These are phyloP conservation scores for Emmelina monodactyla DNA, from an alignment of 2,888 invertebrate genomes.

Conservation along the genomic window DNA sequence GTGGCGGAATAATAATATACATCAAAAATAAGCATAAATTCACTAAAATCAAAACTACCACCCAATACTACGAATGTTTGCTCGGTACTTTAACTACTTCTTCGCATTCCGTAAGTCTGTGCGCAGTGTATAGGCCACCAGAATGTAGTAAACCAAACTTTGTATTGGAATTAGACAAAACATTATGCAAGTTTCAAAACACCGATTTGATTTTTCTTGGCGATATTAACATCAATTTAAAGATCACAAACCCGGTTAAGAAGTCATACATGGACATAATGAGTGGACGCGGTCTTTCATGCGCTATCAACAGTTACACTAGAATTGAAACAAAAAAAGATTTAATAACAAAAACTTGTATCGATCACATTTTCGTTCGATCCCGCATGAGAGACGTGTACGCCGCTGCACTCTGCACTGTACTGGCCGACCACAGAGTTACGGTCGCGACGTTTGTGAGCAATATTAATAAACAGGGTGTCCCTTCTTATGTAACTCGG, in stretches of 20 bases:
- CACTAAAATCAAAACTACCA: constrained; percentile 6
- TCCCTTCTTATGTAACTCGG: too few species aligned
- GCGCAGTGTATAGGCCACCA: constrained; percentile 15
- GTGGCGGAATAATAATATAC: constrained; percentile 16
- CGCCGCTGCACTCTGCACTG: too few species aligned
- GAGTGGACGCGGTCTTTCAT: constrained; percentile 10
- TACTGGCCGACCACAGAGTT: too few species aligned
- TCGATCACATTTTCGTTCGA: too few species aligned
- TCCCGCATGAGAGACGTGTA: too few species aligned
- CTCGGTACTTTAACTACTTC: constrained; percentile 10
- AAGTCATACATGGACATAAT: constrained; percentile 9
- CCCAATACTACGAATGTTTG: constrained; percentile 12
- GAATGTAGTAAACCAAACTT: constrained; percentile 11
- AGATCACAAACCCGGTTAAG: not conserved
- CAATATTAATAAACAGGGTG: too few species aligned
- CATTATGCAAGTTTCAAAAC: not conserved
- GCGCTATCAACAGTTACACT: constrained; percentile 13
- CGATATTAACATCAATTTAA: constrained; percentile 8
- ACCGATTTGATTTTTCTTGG: constrained; percentile 5
- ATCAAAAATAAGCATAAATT: constrained; percentile 5
- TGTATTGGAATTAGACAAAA: constrained; percentile 10
- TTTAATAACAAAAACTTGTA: too few species aligned
- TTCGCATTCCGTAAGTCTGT: constrained; percentile 6
- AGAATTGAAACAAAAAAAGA: constrained; percentile 13
- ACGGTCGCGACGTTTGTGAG: too few species aligned